phyloP scores from a whole-genome alignment of 1,140 invertebrate species.

The Sitobion miscanthi region DNA sequence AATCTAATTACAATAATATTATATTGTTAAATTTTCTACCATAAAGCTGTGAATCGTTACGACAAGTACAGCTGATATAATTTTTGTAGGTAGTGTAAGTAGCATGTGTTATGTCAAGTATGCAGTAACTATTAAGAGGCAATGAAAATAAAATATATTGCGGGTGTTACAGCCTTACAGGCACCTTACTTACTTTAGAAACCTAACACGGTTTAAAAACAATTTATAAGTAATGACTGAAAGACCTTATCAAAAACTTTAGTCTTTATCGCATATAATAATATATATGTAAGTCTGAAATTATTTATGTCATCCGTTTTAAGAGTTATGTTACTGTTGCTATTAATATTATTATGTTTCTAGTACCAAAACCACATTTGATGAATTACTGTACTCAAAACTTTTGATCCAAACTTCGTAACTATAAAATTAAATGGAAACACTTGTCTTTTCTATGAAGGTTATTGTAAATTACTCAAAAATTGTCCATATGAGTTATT shows the following conservation, averaged over 20 bases:
- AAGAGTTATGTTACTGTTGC: not conserved
- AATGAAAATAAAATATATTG: not conserved
- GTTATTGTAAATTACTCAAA: not conserved
- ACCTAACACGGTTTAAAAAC: not conserved
- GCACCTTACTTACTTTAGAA: not conserved
- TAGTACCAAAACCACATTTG: not conserved
- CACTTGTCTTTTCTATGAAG: not conserved
- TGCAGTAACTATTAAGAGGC: not conserved
- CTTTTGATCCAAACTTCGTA: not conserved
- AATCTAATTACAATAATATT: not conserved
- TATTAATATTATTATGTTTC: constrained; percentile 2
- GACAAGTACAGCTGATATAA: not conserved
- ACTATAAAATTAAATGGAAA: not conserved
- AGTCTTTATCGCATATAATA: not conserved
- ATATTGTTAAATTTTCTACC: not conserved
- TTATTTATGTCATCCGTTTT: not conserved
- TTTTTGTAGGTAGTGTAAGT: not conserved
- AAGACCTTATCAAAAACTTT: not conserved
- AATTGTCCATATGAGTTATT: not conserved
- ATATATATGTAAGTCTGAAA: not conserved
- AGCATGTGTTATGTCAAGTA: not conserved
- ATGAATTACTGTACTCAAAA: constrained; percentile 28
- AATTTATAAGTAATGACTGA: not conserved
- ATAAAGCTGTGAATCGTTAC: not conserved
- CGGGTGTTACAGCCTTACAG: not conserved